Conservation (phyloP, 2,888 invertebrate genomes). For the Meiosimyza decipiens region DNA sequence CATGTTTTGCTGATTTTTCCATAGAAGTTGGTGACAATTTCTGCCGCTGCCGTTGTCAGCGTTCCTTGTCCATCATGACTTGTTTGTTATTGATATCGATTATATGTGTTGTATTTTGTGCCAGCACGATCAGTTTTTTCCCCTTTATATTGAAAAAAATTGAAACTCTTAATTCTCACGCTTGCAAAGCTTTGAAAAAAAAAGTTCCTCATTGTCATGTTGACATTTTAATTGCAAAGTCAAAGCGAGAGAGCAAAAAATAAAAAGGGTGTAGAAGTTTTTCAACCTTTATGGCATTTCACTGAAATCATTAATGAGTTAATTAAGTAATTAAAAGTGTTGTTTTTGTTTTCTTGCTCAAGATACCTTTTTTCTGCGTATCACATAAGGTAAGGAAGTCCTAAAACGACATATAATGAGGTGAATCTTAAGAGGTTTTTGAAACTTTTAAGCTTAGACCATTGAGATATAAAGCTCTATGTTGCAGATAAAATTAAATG, state of each 20-base stretch:
- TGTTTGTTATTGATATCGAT: slow-evolving; percentile 25
- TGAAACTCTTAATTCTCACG: slow-evolving; percentile 21
- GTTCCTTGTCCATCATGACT: slow-evolving; percentile 16
- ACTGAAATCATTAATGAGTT: slow-evolving; percentile 44
- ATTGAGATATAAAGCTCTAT: too few species aligned
- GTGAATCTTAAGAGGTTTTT: too few species aligned
- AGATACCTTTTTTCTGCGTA: too few species aligned
- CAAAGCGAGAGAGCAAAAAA: neutral
- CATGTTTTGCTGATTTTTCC: slow-evolving; percentile 28
- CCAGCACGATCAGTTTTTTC: too few species aligned
- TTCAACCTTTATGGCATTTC: neutral
- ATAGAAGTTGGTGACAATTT: slow-evolving; percentile 45
- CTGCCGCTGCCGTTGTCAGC: slow-evolving; percentile 34
- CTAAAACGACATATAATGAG: too few species aligned
- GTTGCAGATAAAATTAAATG: too few species aligned
- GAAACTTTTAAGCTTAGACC: too few species aligned
- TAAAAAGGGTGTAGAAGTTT: neutral
- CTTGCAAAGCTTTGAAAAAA: neutral
- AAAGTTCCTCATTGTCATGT: neutral
- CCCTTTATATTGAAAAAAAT: neutral
- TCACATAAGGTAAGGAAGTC: too few species aligned
- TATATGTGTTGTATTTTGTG: too few species aligned
- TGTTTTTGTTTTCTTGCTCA: slow-evolving; percentile 2
- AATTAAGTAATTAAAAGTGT: slow-evolving; percentile 59
- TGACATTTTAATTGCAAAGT: slow-evolving; percentile 28